Evolutionary conservation across 2,888 invertebrate genomes (phyloP), one percentile per base, ranked within the genome.

Genomic region (Seira ritae): DNA sequence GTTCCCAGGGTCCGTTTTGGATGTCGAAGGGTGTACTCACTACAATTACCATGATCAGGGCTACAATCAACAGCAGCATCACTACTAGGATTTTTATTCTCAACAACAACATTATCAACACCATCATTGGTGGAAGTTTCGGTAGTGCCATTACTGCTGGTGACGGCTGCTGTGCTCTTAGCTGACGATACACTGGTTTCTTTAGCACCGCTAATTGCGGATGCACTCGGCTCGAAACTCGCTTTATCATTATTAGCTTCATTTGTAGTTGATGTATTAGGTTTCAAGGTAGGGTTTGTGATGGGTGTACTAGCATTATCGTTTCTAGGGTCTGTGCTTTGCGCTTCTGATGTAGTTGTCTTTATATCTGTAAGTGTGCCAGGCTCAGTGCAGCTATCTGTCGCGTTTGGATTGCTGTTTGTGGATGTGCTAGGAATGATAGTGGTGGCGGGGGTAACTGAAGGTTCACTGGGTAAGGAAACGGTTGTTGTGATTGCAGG

Each of bases 21-120:
- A 79, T 89, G 89, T 76, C 89, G 84, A 85, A 87, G 84, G 83
- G 89, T 86, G 83, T 89, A 89, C 87, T 89, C 89, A 87, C 89
- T 89, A 87, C 86, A 87, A 85, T 86, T 86, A 86, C 79, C 84
- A 86, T 82, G 79, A 85, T 75, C 80, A 84, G 86, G 86, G 86
- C 86, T 86, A 86, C 86, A 86, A 86, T 86, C 85, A 85, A 81
- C 82, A 78, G 80, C 77, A 84, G 74, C 80, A 80, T 80, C 80
- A 80, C 77, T 84, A 75, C 85, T 83, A 84, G 82, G 66, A 71
- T 71, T 77, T 78, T 86, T 77, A 80, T 81, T 82, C 84, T 82
- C 80, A 86, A 76, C 83, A 83, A 71, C 80, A 75, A 85, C 84
- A 67, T 79, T 76, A 82, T 80, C 80, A 85, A 70, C 71, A 86